These are phyloP conservation scores for Numenius arquata DNA, from an alignment of 2,113 vertebrate genomes.

Conservation along the genomic window DNA sequence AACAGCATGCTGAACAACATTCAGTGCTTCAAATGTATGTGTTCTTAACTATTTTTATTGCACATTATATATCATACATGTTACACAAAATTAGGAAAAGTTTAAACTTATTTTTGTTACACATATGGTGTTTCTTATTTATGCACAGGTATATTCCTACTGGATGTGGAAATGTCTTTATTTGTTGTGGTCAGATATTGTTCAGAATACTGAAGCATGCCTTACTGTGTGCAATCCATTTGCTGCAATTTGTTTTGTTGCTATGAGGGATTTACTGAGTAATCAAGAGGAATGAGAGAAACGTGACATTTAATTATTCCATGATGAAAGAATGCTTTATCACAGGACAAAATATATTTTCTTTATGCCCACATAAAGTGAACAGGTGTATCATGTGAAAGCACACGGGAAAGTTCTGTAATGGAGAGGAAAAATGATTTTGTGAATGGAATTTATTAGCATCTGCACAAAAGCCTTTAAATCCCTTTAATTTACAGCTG, in stretches of 20 bases:
- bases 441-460: constrained; percentile 56
- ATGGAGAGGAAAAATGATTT: neutral
- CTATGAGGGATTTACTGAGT: constrained; percentile 24
- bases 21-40: neutral
- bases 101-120: neutral
- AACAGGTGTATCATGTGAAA: constrained; percentile 24
- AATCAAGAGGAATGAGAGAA: constrained; percentile 26
- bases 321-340: neutral
- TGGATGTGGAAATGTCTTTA: neutral
- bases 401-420: neutral
- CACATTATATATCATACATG: neutral
- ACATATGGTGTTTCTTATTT: neutral
- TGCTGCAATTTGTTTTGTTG: neutral
- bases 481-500: constrained; percentile 49
- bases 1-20: neutral
- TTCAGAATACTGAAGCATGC: neutral
- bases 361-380: neutral
- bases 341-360: neutral
- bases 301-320: constrained; percentile 40
- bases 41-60: neutral
- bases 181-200: neutral
- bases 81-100: neutral
- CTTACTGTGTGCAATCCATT: neutral
- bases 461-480: constrained; percentile 52
- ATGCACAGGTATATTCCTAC: neutral